Evolutionary conservation across 2,113 vertebrate genomes (phyloP).

Genomic region (Scolopax mira): DNA sequence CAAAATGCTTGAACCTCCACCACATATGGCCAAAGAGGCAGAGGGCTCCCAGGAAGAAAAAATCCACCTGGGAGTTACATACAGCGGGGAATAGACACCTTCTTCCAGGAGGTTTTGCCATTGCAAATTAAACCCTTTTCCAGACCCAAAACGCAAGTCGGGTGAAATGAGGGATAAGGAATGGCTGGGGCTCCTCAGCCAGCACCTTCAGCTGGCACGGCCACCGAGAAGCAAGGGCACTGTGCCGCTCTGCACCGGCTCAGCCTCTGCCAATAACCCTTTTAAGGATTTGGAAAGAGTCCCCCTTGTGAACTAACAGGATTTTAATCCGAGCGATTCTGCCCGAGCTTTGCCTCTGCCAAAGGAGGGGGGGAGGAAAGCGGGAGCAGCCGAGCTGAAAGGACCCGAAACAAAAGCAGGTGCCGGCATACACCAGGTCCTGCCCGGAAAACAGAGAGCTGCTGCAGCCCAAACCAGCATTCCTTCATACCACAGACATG

Average conservation of each 20-base stretch:
- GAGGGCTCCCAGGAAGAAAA: not conserved
- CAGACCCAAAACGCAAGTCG: not conserved
- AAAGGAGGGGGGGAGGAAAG: not conserved
- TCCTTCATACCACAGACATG: not conserved
- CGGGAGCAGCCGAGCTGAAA: not conserved
- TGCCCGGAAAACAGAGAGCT: not conserved
- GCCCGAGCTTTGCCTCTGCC: not conserved
- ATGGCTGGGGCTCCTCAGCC: not conserved
- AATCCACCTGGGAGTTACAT: not conserved
- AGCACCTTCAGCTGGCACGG: not conserved
- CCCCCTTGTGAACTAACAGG: not conserved
- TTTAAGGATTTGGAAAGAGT: constrained; percentile 50
- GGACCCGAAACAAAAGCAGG: constrained; percentile 10
- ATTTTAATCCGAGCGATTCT: not conserved
- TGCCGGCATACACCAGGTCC: not conserved
- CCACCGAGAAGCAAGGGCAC: not conserved
- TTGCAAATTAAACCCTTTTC: not conserved
- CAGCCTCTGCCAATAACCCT: constrained; percentile 38
- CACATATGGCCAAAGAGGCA: not conserved
- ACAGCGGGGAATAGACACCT: not conserved
- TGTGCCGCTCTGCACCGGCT: constrained; percentile 5
- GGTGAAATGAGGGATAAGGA: not conserved
- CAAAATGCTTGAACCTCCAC: not conserved
- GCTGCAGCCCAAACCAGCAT: not conserved
- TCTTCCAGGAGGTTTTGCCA: not conserved